Evolutionary conservation across 2,888 invertebrate genomes (phyloP).

Genomic region (Heliconius hortense): DNA sequence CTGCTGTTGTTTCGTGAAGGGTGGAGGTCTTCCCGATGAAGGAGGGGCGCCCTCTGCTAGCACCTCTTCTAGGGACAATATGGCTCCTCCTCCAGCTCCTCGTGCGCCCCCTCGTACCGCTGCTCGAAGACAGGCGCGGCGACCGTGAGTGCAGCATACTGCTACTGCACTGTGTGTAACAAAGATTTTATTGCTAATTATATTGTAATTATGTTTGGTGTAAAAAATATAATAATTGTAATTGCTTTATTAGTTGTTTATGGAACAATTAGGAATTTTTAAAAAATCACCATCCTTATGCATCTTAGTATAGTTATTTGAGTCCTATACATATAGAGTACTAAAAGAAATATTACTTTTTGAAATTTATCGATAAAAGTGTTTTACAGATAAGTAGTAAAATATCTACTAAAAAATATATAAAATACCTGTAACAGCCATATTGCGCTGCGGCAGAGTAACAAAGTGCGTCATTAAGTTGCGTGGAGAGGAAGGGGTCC

Average conservation of each 20-base stretch:
- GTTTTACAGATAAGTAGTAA: neutral
- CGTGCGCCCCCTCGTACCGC: conserved; percentile 82
- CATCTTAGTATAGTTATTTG: too few relatives aligned
- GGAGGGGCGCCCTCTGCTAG: conserved; percentile 88
- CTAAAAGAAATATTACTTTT: neutral
- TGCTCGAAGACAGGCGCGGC: conserved; percentile 89
- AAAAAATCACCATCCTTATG: too few relatives aligned
- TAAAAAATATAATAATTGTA: neutral
- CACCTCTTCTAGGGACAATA: conserved; percentile 93
- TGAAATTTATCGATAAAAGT: neutral
- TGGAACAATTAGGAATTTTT: too few relatives aligned
- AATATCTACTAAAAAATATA: too few relatives aligned
- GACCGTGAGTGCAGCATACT: conserved; percentile 94
- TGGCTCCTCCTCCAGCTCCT: conserved; percentile 84
- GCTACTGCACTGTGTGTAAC: conserved; percentile 86
- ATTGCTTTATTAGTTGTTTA: too few relatives aligned
- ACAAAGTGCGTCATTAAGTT: conserved; percentile 91
- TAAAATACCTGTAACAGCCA: conserved; percentile 87
- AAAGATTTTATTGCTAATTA: neutral
- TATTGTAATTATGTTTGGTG: too few relatives aligned
- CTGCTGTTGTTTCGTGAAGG: conserved; percentile 90
- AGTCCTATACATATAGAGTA: too few relatives aligned
- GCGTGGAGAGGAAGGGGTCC: conserved; percentile 92
- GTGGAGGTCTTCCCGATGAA: conserved; percentile 64
- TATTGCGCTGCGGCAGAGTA: conserved; percentile 93